Evolutionary conservation across 2,113 vertebrate species (phyloP).

Genomic region (Tragelaphus imberbis): DNA sequence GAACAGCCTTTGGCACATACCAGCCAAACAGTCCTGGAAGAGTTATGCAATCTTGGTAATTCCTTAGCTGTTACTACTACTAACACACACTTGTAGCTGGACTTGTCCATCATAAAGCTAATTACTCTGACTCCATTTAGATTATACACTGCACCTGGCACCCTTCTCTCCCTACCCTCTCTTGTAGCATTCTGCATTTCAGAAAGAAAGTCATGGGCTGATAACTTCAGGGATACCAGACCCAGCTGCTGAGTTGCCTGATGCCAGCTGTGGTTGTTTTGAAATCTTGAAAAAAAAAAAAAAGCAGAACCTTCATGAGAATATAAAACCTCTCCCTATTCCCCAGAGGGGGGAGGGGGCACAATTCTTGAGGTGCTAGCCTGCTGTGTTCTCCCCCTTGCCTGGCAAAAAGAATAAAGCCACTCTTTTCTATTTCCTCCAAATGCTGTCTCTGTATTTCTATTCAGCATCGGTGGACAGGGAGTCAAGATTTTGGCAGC

Average conservation of each 20-base stretch:
- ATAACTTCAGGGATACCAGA: not conserved
- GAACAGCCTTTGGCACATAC: not conserved
- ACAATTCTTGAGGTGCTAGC: not conserved
- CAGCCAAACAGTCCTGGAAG: not conserved
- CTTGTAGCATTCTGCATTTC: not conserved
- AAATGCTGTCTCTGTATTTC: not conserved
- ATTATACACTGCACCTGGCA: not conserved
- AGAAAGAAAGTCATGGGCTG: not conserved
- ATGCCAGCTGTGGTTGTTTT: not conserved
- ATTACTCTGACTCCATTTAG: not conserved
- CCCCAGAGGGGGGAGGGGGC: not conserved
- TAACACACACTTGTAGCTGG: not conserved
- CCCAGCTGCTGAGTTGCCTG: not conserved
- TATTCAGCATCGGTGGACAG: not conserved
- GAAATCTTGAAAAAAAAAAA: not conserved
- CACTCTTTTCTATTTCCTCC: not conserved
- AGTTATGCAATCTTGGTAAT: not conserved
- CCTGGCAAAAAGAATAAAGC: not conserved
- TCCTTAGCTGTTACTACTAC: not conserved
- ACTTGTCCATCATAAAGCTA: not conserved
- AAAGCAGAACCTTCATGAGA: not conserved
- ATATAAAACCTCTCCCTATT: not conserved
- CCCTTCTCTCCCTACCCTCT: not conserved
- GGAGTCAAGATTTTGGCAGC: not conserved
- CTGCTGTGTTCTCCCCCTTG: not conserved